Base-by-base conservation (phyloP, 2,888 invertebrate genomes). In the Acleris emargana region DNA sequence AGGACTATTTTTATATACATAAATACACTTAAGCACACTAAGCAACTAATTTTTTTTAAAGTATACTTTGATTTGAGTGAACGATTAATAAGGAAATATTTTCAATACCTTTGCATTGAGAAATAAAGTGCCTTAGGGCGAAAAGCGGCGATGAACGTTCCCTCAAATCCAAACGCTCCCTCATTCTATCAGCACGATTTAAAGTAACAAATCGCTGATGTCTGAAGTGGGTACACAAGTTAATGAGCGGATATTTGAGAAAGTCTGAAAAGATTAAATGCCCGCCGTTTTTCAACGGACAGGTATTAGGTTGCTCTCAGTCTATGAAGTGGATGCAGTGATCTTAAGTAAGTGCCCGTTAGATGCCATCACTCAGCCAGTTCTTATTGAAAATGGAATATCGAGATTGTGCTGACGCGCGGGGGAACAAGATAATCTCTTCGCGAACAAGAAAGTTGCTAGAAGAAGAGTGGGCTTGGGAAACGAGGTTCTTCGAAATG, bases 171-270 rank as follows among this genome's bases (percentile, higher is more conserved):
- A 72, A 72, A 75, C 78, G 75, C 79, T 86, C 81, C 77, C 83
- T 88, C 84, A 86, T 86, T 87, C 87, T 80, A 88, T 90, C 85
- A 80, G 74, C 87, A 77, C 83, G 80, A 84, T 87, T 85, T 79
- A 76, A 81, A 81, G 85, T 87, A 83, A 91, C 88, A 90, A 91
- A 90, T 91, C 82, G 87, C 73, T 79, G 83, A 86, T 85, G 86
- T 85, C 86, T 85, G 85, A 84, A 87, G 87, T 86, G 87, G 84
- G 87, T 87, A 89, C 86, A 88, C 84, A 84, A 87, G 88, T 86
- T 91, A 91, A 91, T 91, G 90, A 91, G 87, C 79, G 79, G 85
- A 83, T 89, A 88, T 89, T 89, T 87, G 84, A 87, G 82, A 87
- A 82, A 76, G 86, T 82, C 86, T 87, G 82, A 82, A 87, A 88